A percentile compares a stretch with the other conserved stretches of the same genome.
Conservation (phyloP, 2,797 vertebrate genomes). For the Naso thynnoides region DNA sequence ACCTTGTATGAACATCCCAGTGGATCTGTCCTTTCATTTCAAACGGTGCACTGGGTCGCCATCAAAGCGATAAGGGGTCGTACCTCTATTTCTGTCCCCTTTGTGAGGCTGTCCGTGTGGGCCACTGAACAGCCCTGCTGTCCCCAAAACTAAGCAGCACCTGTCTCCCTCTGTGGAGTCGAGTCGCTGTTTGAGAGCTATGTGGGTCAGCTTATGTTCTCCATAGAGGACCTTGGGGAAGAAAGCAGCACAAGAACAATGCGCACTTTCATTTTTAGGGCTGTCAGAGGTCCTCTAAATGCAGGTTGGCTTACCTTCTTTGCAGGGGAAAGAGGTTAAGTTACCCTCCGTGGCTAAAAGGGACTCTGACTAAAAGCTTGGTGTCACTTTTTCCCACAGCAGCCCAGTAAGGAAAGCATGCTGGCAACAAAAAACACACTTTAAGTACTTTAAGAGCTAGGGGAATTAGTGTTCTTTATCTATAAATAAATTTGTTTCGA, state of each 20-base stretch:
- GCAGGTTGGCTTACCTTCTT: constrained; percentile 65
- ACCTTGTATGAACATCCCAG: constrained; percentile 52
- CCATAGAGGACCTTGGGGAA: constrained; percentile 57
- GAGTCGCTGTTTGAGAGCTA: constrained; percentile 54
- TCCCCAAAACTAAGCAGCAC: constrained; percentile 59
- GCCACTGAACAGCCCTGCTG: constrained; percentile 26
- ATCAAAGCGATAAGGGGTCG: constrained; percentile 46
- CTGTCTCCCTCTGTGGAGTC: constrained; percentile 49
- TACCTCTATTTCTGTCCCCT: constrained; percentile 69
- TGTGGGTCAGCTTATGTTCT: constrained; percentile 76
- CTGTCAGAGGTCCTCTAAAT: constrained; percentile 40
- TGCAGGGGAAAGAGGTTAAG: constrained; percentile 47
- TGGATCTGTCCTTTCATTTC: constrained; percentile 55
- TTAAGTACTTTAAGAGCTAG: constrained; percentile 16
- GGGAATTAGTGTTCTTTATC: neutral
- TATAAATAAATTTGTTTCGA: neutral
- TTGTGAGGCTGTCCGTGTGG: constrained; percentile 49
- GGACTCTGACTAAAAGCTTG: constrained; percentile 24
- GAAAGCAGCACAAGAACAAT: constrained; percentile 60
- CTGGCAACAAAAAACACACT: constrained; percentile 7
- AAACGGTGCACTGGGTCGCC: constrained; percentile 48
- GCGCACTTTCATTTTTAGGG: constrained; percentile 61
- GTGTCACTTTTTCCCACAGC: constrained; percentile 38
- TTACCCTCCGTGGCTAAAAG: constrained; percentile 52
- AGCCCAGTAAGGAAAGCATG: neutral